phyloP scores from a whole-genome alignment of 1,140 invertebrate species.

The Solenopsis invicta region DNA sequence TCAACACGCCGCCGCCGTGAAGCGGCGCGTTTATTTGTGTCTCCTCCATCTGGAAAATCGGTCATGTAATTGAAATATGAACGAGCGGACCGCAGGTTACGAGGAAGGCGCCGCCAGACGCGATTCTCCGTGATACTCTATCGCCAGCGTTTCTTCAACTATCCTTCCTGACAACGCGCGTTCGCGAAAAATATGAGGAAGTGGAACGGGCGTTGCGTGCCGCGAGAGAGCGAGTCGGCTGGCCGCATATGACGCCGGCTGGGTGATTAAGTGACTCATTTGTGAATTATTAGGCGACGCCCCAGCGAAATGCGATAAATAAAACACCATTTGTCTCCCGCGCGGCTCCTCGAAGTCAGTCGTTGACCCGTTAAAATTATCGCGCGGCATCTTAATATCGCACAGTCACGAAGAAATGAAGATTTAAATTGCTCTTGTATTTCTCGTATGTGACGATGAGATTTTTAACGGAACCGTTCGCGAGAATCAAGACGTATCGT shows the following conservation, averaged over 20 bases:
- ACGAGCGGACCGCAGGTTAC: neutral
- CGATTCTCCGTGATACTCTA: constrained; percentile 32
- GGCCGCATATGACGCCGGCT: constrained; percentile 13
- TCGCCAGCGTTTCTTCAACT: neutral
- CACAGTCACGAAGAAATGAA: neutral
- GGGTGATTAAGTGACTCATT: constrained; percentile 59
- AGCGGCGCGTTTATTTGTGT: neutral
- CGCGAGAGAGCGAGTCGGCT: constrained; percentile 18
- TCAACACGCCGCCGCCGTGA: constrained; percentile 4
- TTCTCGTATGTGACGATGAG: neutral
- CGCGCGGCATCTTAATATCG: constrained; percentile 1
- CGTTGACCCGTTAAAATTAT: constrained; percentile 9
- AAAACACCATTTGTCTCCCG: constrained; percentile 30
- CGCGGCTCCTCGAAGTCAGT: neutral
- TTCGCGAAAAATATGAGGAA: constrained; percentile 49
- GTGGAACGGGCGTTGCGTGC: constrained; percentile 51
- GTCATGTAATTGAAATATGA: neutral
- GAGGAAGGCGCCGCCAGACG: neutral
- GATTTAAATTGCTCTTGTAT: neutral
- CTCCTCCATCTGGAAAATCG: constrained; percentile 9
- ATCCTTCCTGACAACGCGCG: constrained; percentile 24
- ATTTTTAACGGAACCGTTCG: neutral
- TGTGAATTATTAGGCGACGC: constrained; percentile 53
- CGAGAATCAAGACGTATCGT: neutral
- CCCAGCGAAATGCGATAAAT: constrained; percentile 54